phyloP scores from a whole-genome alignment of 2,888 invertebrate species.

The Lithophane semibrunnea region DNA sequence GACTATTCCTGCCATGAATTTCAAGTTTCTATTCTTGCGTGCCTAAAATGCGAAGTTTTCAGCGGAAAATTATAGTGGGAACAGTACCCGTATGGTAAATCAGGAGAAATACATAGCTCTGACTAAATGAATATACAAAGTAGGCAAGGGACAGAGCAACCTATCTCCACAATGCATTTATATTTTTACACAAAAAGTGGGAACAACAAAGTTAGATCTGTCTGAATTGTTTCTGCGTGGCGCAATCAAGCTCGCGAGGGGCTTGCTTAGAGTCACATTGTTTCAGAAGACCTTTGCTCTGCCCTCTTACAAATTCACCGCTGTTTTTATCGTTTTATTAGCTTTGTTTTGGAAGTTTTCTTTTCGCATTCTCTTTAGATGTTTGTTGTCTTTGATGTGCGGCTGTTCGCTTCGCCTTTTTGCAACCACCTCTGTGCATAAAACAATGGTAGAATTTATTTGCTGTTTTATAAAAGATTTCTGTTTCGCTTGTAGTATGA shows the following conservation, averaged over 20 bases:
- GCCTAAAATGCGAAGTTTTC: slow-evolving; percentile 41
- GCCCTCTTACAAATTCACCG: slow-evolving; percentile 81
- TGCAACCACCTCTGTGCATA: slow-evolving; percentile 54
- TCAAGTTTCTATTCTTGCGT: slow-evolving; percentile 49
- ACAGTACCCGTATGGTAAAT: slow-evolving; percentile 33
- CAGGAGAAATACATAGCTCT: slow-evolving; percentile 17
- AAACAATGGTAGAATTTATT: slow-evolving; percentile 66
- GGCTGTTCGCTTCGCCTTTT: slow-evolving; percentile 61
- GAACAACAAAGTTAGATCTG: slow-evolving; percentile 71
- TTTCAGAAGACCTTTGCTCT: slow-evolving; percentile 80
- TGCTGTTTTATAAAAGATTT: slow-evolving; percentile 55
- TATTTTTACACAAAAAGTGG: slow-evolving; percentile 59
- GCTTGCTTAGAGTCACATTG: slow-evolving; percentile 80
- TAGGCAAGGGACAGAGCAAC: slow-evolving; percentile 28
- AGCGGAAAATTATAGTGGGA: slow-evolving; percentile 30
- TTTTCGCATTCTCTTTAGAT: slow-evolving; percentile 77
- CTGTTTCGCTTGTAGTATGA: slow-evolving; percentile 47
- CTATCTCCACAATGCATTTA: slow-evolving; percentile 49
- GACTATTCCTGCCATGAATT: slow-evolving; percentile 51
- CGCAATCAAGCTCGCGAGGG: slow-evolving; percentile 75
- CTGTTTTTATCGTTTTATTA: slow-evolving; percentile 85
- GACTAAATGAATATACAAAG: slow-evolving; percentile 35
- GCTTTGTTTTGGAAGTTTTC: slow-evolving; percentile 82
- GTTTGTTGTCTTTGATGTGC: slow-evolving; percentile 81
- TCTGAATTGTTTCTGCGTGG: slow-evolving; percentile 72